Percentiles rank a stretch among this genome's conserved stretches.
Conservation (phyloP, 1,140 invertebrate species). For the Brachionus paranguensis region DNA sequence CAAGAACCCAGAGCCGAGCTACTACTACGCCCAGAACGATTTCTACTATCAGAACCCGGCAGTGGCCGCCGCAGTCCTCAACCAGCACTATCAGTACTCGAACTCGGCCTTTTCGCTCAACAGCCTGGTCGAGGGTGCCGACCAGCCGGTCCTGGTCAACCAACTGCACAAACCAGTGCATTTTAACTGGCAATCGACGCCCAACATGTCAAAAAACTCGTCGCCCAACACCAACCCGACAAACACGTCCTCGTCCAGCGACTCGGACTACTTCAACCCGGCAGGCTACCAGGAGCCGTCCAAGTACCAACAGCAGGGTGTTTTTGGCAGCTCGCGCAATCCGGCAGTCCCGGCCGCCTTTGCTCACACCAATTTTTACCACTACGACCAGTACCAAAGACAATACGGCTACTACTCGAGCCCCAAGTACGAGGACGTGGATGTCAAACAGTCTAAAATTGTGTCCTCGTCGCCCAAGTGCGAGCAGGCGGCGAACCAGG, state of each 20-base stretch:
- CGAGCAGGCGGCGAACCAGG: not conserved
- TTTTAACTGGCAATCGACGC: not conserved
- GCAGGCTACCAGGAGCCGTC: not conserved
- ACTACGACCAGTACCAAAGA: not conserved
- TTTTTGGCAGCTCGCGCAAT: not conserved
- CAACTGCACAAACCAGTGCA: not conserved
- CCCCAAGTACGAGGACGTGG: conserved; percentile 1
- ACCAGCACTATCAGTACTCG: not conserved
- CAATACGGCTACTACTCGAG: not conserved
- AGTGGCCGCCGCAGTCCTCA: not conserved
- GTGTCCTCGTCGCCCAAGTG: not conserved
- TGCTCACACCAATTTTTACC: not conserved
- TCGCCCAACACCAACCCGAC: conserved; percentile 13
- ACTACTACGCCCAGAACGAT: not conserved
- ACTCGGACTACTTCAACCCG: not conserved
- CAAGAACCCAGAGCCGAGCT: not conserved
- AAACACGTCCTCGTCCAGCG: not conserved
- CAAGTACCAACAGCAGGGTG: not conserved
- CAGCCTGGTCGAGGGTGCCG: not conserved
- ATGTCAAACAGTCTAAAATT: not conserved
- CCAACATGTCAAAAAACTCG: not conserved
- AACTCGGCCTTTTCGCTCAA: not conserved
- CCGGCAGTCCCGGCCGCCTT: not conserved
- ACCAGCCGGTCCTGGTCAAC: not conserved
- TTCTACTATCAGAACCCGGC: conserved; percentile 10